Conservation (phyloP, 2,888 invertebrate species). For the Zygothrica quintamaculata region DNA sequence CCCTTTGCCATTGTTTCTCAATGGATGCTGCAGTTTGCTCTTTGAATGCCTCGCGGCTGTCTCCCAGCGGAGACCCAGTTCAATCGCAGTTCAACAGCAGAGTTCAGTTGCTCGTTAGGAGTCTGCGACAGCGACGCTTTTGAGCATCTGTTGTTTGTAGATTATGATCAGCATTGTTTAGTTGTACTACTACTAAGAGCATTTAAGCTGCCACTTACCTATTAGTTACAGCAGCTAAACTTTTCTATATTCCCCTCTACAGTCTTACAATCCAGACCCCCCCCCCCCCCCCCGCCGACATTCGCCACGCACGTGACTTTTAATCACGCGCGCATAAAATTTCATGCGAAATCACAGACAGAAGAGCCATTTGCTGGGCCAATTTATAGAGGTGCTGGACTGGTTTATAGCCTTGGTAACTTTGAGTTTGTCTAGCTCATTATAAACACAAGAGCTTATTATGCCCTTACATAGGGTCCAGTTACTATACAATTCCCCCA, state of each 20-base stretch:
- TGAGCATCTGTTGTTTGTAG: conserved; percentile 56
- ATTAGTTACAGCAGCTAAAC: conserved; percentile 61
- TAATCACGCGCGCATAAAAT: conserved; percentile 79
- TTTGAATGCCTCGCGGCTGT: conserved; percentile 37
- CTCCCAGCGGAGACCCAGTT: conserved; percentile 26
- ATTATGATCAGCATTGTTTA: conserved; percentile 76
- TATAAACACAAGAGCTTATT: conserved; percentile 22
- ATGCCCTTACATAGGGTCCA: neutral
- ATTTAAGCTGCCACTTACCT: conserved; percentile 47
- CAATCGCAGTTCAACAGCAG: neutral
- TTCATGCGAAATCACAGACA: conserved; percentile 52
- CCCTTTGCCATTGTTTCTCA: conserved; percentile 55
- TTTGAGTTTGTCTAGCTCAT: conserved; percentile 52
- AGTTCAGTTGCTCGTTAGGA: conserved; percentile 60
- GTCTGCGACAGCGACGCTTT: conserved; percentile 12
- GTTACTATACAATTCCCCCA: too few species aligned
- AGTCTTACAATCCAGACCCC: too few species aligned
- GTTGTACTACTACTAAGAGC: conserved; percentile 21
- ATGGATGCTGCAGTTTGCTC: conserved; percentile 38
- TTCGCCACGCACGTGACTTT: conserved; percentile 79
- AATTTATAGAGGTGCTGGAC: conserved; percentile 60
- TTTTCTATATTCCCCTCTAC: neutral
- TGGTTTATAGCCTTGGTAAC: conserved; percentile 54
- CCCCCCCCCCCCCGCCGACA: conserved; percentile 13
- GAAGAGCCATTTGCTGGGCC: conserved; percentile 17